Percentiles rank a stretch among this genome's conserved stretches.
Evolutionary conservation across 2,797 vertebrate species (phyloP).

Genomic region (Danio jaintianensis): DNA sequence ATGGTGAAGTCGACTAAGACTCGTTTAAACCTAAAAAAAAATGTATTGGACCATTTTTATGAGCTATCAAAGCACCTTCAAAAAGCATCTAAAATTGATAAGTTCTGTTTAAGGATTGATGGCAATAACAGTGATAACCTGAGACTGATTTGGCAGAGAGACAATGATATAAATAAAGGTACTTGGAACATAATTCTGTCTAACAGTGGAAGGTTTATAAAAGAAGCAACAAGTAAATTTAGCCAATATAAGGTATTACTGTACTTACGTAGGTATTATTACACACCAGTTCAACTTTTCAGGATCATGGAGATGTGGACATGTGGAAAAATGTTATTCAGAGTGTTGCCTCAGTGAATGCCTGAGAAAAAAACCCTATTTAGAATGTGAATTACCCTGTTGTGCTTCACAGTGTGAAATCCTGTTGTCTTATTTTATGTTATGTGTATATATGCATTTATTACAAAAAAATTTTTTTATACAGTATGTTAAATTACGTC

Average conservation of each 20-base stretch:
- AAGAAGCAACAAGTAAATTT: neutral
- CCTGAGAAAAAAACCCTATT: too few relatives aligned
- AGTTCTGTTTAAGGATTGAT: too few relatives aligned
- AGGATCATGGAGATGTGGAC: too few relatives aligned
- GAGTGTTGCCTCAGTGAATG: too few relatives aligned
- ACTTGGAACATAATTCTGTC: neutral
- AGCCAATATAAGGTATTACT: neutral
- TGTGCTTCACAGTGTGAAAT: too few relatives aligned
- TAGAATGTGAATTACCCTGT: too few relatives aligned
- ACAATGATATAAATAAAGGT: neutral
- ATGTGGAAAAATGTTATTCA: too few relatives aligned
- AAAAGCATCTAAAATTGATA: neutral
- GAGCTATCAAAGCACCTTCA: neutral
- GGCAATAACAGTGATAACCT: neutral
- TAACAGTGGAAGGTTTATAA: neutral
- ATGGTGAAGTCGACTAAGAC: too few relatives aligned
- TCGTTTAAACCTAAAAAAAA: neutral
- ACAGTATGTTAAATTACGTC: too few relatives aligned
- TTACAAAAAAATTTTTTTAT: too few relatives aligned
- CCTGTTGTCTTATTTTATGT: too few relatives aligned
- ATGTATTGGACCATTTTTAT: neutral
- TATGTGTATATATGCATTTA: too few relatives aligned
- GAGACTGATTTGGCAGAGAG: neutral
- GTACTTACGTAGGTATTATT: neutral
- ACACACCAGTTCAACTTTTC: neutral